Base-by-base conservation (phyloP, 2,888 invertebrate species). In the Drosophila paranaensis region DNA sequence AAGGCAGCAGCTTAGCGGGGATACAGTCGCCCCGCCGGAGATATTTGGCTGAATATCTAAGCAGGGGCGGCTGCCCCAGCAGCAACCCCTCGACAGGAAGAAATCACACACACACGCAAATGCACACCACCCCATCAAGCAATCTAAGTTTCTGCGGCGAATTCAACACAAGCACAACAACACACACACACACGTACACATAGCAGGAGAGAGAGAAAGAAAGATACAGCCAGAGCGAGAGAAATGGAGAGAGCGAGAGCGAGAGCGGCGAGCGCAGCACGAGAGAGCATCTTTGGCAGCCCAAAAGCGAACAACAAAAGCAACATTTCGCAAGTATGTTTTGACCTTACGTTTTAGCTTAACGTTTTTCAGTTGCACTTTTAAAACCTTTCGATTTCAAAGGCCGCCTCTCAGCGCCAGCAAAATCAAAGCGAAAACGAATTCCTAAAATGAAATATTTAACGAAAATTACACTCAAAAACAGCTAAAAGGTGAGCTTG, bases 21-120 rank as follows among this genome's bases (percentile, higher is more conserved):
- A 74, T 53, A 74, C 61, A 77, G 61, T 64, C 62, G 66, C 85
- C 77, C 87, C 87, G 79, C 72, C 82, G 25, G 45, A 88, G 80
- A 88, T 85, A 82, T 66, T 72, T 69, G 39, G 89, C 89, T 81
- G 74, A 87, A 77, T 87, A 89, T 87, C 87, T 87, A 84, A 84
- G 77, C 86, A 82, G 89, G 83, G 87, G 85, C 81, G 78, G 71
- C 76, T 66, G 65, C 79, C 63, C 80, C 73, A 76, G 60, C 65
- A 74, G 60, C 73, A 65, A 75, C 82, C 88, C 84, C 81, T 81
- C 55, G 69, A 79, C 78, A 88, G 80, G 86, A 84, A 84, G 77
- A 55, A 57, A 39, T 60, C 54, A 68, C 63, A 71, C 16, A n/a
- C n/a, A 40, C n/a, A 20, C 43, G 11, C 20, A 43, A 67, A 72